These are phyloP conservation scores for Athalia rosae DNA, from an alignment of 2,888 invertebrate genomes.

Conservation along the genomic window DNA sequence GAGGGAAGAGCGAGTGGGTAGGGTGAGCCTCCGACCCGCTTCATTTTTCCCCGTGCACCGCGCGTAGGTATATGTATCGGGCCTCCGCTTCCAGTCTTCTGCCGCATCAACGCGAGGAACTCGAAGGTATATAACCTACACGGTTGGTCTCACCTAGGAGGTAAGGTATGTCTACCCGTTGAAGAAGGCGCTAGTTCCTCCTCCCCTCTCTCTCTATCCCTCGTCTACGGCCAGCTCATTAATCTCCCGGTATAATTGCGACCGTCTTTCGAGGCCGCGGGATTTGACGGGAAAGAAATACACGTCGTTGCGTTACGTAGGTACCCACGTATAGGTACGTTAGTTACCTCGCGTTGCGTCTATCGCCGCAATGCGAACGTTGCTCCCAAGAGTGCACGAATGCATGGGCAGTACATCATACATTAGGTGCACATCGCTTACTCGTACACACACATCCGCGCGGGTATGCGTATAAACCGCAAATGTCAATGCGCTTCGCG, in stretches of 20 bases:
- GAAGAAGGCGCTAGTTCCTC: conserved; percentile 24
- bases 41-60: conserved; percentile 7
- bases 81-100: conserved; percentile 40
- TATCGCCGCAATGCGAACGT: conserved; percentile 4
- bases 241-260: conserved; percentile 69
- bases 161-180: conserved; percentile 18
- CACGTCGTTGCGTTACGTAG: not conserved
- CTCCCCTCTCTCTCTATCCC: conserved; percentile 9
- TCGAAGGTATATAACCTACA: too few species aligned
- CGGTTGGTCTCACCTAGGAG: conserved; percentile 19
- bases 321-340: not conserved
- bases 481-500: conserved; percentile 14
- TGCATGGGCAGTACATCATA: too few species aligned
- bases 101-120: not conserved
- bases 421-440: not conserved
- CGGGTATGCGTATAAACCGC: not conserved
- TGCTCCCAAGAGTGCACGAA: conserved; percentile 13
- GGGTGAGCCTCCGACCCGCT: not conserved
- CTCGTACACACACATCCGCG: too few species aligned
- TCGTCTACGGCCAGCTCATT: conserved; percentile 63
- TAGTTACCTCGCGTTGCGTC: not conserved
- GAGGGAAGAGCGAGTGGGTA: too few species aligned
- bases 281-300: conserved; percentile 34
- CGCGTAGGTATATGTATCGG: not conserved
- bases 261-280: conserved; percentile 65